A percentile compares a stretch with the other conserved stretches of the same genome.
These are phyloP conservation scores for Horisme vitalbata DNA, from an alignment of 2,888 invertebrate genomes.

Conservation along the genomic window DNA sequence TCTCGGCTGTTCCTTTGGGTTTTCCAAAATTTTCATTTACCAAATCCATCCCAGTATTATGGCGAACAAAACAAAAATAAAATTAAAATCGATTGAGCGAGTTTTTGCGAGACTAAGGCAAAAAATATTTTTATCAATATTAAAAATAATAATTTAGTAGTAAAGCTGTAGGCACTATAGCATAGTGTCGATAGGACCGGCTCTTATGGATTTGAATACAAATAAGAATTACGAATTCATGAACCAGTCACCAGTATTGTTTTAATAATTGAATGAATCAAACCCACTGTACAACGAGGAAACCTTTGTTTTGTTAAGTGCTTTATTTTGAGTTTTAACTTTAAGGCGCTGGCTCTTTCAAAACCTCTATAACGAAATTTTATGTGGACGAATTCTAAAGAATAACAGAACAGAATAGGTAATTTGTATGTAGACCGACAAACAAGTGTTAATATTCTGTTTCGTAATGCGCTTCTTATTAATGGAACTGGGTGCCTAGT, in stretches of 20 bases:
- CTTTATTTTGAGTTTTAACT: conserved; percentile 26
- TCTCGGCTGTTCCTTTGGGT: too few species aligned
- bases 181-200: conserved; percentile 13
- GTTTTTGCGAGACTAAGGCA: too few species aligned
- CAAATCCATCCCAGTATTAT: too few species aligned
- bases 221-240: conserved; percentile 33
- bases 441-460: too few species aligned
- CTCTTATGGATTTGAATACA: conserved; percentile 33
- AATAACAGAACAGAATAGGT: not conserved
- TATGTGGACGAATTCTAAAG: not conserved
- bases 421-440: not conserved
- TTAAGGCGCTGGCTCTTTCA: conserved; percentile 5
- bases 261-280: conserved; percentile 33
- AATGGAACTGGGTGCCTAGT: too few species aligned
- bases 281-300: conserved; percentile 24
- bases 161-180: not conserved
- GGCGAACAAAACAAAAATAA: too few species aligned
- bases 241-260: conserved; percentile 30
- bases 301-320: conserved; percentile 28
- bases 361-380: not conserved
- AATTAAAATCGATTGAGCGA: too few species aligned
- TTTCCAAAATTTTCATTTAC: too few species aligned
- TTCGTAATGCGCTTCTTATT: too few species aligned
- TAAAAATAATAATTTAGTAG: not conserved
- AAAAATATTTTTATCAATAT: too few species aligned